These are phyloP conservation scores for Zosterops hypoxanthus DNA, from an alignment of 2,113 vertebrate species.

Conservation along the genomic window DNA sequence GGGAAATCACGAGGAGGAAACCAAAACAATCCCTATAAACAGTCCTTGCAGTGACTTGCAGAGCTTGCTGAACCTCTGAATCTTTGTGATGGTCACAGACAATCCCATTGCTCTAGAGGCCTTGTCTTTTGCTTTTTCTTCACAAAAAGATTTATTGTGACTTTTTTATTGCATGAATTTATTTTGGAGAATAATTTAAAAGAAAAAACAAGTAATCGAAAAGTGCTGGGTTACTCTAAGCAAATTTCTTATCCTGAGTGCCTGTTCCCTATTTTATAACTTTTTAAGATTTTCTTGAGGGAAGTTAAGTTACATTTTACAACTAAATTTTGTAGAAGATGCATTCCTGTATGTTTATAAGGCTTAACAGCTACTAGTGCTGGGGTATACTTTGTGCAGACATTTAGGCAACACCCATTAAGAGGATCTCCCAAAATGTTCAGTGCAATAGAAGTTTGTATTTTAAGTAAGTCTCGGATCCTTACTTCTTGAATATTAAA, in stretches of 20 bases:
- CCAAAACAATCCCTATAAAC: no score
- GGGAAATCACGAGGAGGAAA: no score
- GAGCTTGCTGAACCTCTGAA: not conserved
- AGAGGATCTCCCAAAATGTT: not conserved
- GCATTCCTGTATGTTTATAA: not conserved
- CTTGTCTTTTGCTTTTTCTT: not conserved
- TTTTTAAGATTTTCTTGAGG: not conserved
- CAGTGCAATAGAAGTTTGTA: not conserved
- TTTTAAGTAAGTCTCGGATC: not conserved
- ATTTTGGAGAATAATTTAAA: not conserved
- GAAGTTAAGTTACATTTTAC: not conserved
- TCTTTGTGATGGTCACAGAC: not conserved
- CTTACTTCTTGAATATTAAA: not conserved
- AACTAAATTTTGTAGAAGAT: not conserved
- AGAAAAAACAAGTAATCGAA: not conserved
- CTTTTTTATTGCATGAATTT: not conserved
- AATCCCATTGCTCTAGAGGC: accelerated
- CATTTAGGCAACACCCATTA: not conserved
- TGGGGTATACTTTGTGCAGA: not conserved
- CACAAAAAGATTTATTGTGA: not conserved
- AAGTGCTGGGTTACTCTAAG: not conserved
- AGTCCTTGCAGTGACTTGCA: not conserved
- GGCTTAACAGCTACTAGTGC: not conserved
- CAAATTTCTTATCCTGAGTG: not conserved
- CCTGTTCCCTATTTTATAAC: not conserved